Evolutionary conservation across 2,888 invertebrate species (phyloP).

Genomic region (Noctua comes): DNA sequence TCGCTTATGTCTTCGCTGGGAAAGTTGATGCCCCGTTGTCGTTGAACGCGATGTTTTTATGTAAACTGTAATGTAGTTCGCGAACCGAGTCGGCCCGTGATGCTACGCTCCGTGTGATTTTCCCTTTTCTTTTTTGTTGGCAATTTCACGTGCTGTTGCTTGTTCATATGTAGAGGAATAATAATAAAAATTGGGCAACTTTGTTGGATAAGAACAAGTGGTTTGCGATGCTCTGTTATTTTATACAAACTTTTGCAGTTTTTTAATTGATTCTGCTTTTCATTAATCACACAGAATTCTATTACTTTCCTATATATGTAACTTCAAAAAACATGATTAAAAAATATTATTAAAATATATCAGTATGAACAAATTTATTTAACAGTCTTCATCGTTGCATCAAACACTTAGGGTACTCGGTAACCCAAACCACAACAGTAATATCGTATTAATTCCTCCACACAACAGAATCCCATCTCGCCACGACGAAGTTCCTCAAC

Average conservation of each 20-base stretch:
- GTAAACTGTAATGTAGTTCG: slow-evolving; percentile 90
- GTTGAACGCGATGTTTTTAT: slow-evolving; percentile 90
- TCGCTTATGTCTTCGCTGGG: slow-evolving; percentile 91
- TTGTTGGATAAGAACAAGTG: slow-evolving; percentile 65
- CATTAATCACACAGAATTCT: background rate
- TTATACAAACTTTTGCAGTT: slow-evolving; percentile 7
- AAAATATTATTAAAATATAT: background rate
- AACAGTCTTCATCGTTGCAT: slow-evolving; percentile 1
- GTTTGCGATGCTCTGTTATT: slow-evolving; percentile 26
- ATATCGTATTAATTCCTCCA: slow-evolving; percentile 55
- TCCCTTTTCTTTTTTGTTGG: slow-evolving; percentile 81
- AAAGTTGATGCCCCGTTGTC: slow-evolving; percentile 90
- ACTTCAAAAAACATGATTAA: too few relatives aligned
- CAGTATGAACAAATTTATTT: background rate
- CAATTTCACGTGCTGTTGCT: slow-evolving; percentile 88
- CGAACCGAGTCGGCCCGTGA: slow-evolving; percentile 87
- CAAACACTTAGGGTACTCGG: background rate
- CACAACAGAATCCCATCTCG: slow-evolving; percentile 58
- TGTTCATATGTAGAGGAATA: slow-evolving; percentile 80
- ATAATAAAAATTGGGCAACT: slow-evolving; percentile 71
- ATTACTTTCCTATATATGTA: background rate
- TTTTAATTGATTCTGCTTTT: background rate
- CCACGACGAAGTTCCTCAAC: slow-evolving; percentile 69
- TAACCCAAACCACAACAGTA: slow-evolving; percentile 34
- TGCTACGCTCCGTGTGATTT: slow-evolving; percentile 84